phyloP scores from a whole-genome alignment of 2,113 vertebrate species.

The Cyanoramphus novaezelandiae region DNA sequence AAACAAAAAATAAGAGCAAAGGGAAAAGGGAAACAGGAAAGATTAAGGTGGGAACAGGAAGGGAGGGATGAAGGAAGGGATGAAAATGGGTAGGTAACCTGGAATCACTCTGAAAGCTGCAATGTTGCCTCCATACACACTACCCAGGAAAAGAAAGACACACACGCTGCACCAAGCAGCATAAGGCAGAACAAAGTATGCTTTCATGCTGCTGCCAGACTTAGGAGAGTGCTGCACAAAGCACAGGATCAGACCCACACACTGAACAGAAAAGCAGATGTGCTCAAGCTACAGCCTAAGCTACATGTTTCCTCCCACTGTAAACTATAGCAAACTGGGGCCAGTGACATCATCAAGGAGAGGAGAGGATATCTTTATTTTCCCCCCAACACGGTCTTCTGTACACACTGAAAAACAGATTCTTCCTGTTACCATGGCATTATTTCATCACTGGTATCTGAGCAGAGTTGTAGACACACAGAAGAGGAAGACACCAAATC shows the following conservation, averaged over 20 bases:
- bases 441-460: slow-evolving; percentile 9
- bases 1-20: neutral
- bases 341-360: neutral
- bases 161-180: neutral
- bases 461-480: neutral
- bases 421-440: slow-evolving; percentile 57
- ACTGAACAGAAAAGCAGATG: neutral
- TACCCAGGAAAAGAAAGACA: slow-evolving; percentile 1
- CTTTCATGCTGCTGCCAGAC: slow-evolving; percentile 28
- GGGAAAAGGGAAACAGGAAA: neutral
- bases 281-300: neutral
- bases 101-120: neutral
- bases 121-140: neutral
- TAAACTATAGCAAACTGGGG: neutral
- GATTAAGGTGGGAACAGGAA: neutral
- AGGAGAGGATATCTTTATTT: neutral
- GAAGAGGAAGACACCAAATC: slow-evolving; percentile 10
- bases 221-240: neutral
- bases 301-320: neutral
- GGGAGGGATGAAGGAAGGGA: neutral
- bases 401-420: neutral
- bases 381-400: neutral
- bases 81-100: neutral
- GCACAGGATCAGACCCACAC: neutral
- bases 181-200: slow-evolving; percentile 41